Base-by-base conservation (phyloP, 1,140 invertebrate species). In the Leptopilina clavipes region DNA sequence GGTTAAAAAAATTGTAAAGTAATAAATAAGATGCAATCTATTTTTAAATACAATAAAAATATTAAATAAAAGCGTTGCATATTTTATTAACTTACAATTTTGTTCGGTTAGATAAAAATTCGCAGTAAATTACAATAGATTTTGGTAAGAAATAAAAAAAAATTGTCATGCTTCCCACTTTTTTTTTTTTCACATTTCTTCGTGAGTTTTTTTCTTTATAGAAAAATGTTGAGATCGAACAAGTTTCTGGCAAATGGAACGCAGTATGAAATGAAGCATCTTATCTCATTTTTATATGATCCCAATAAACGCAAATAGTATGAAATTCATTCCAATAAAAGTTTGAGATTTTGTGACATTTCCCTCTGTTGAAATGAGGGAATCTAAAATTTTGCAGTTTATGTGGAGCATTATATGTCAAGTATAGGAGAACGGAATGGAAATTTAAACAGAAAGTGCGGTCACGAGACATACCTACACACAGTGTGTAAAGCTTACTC, bases 361-460 rank as follows among this genome's bases (percentile, higher is more conserved):
- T 9, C 9, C 37, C 37, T 40, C 37, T 40, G 7, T n/a, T n/a
- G 8, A 40, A 40, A 40, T 40, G 37, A 9, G 37, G 3, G 59
- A 14, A n/a, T n/a, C 12, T 3, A 31, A 65, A 65, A 65, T 31
- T 65, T 65, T 65, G 9, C 56, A 65, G 25, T 65, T 65, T 65
- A 65, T 65, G 14, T 31, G 56, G 19, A 65, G 31, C 19, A 59
- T 59, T 52, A 52, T n/a, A n/a, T 52, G n/a, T 52, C 48, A 52
- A 17, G 18, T 12, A 22, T 40, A 40, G 37, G 54, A 59, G 19
- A 22, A 22, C 6, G n/a, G 54, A 59, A 22, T 19, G 54, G 10
- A 22, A 59, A 19, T 59, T 59, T 59, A 59, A 59, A 59, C 54
- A 59, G 54, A 59, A 59, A 59, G 54, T 59, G 54, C 19, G 54